Base-by-base conservation (phyloP, 1,140 invertebrate species). In the Steinernema khuongi region DNA sequence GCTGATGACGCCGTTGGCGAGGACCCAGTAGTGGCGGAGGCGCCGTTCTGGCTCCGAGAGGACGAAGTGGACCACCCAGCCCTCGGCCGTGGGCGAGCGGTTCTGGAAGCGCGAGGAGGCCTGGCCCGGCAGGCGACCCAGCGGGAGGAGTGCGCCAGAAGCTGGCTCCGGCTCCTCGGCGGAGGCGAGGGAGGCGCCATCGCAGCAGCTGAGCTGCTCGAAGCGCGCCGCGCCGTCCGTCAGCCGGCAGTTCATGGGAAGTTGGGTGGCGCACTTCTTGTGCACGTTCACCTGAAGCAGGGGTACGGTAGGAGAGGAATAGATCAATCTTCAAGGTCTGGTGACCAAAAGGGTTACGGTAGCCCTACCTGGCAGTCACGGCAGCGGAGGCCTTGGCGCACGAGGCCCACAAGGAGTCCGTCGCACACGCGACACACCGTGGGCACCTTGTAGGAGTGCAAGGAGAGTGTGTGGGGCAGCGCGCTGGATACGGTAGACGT, bases 371-470 rank as follows among this genome's bases (percentile, higher is more conserved):
- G 76, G 71, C 83, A 84, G 73, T 84, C 83, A 14, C 84, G 67
- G 50, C 83, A 85, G 71, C 78, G 79, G 14, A 86, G 67, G 7
- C 83, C 83, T 68, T 85, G 83, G 74, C 80, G 83, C 32, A 85
- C 67, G 14, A 85, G 44, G 11, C 83, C 83, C 7, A 85, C 32
- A 14, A 85, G 75, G 32, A 85, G 36, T 66, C 85, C 83, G 68
- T 86, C 79, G 72, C 83, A 85, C 1, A 85, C 78, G 73, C 83
- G 85, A 69, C 83, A 85, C 14, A 85, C 81, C 1, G 83, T 85
- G 11, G 85, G 85, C 7, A 75, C 82, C 44, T 76, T 83, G 73
- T 85, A 85, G 60, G 70, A 85, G 74, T 85, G 85, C 7, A 85
- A 75, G 17, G 77, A 66, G 28, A 84, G 72, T 0, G 83, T 84